Conservation (phyloP, 2,113 vertebrate genomes). For the Centropristis striata region DNA sequence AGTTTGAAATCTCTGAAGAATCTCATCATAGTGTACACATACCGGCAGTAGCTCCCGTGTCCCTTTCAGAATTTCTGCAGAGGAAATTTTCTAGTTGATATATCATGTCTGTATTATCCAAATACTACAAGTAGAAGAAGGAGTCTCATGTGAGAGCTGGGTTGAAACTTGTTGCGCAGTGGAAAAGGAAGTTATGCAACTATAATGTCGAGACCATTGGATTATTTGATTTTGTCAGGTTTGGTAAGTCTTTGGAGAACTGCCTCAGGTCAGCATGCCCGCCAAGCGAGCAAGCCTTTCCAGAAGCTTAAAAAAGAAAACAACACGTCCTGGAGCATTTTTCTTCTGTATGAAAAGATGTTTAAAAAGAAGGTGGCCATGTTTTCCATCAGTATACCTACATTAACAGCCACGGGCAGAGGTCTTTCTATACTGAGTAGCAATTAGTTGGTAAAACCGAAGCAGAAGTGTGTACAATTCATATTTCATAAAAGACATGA, state of each 20-base stretch:
- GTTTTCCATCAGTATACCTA: not conserved
- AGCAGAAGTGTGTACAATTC: not conserved
- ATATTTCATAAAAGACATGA: not conserved
- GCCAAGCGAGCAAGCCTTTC: not conserved
- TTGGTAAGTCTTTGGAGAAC: slow-evolving; percentile 4
- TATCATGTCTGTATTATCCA: not conserved
- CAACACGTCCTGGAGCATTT: not conserved
- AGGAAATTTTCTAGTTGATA: no score
- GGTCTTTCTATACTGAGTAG: not conserved
- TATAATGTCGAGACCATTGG: not conserved
- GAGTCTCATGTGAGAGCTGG: not conserved
- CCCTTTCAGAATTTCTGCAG: no score
- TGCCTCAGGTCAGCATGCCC: not conserved
- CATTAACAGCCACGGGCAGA: not conserved
- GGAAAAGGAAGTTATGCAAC: slow-evolving; percentile 45
- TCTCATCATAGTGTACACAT: no score
- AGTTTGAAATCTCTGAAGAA: no score
- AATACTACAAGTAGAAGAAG: not conserved
- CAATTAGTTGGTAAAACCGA: not conserved
- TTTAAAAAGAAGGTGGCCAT: not conserved
- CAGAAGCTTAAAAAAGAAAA: slow-evolving; percentile 7
- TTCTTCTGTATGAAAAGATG: not conserved
- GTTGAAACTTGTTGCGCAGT: slow-evolving; percentile 22
- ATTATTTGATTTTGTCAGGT: slow-evolving; percentile 48
- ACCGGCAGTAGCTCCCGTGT: no score